A percentile compares a stretch with the other conserved stretches of the same genome.
phyloP scores from a whole-genome alignment of 2,113 vertebrate species.

The Clarias macrocephalus region DNA sequence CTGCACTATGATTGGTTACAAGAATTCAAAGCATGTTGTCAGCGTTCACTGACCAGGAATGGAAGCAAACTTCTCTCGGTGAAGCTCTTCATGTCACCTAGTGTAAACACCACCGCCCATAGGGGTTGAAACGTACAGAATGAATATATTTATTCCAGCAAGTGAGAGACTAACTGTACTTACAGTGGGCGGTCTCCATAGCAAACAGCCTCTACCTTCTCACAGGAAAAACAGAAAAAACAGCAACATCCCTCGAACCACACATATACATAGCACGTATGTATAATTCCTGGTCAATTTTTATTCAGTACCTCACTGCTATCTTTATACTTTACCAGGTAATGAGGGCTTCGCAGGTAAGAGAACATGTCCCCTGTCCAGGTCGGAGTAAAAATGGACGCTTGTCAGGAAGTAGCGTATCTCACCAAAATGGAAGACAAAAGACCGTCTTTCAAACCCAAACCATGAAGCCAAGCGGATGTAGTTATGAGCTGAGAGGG shows the following conservation, averaged over 20 bases:
- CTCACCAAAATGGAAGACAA: neutral
- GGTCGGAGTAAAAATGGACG: neutral
- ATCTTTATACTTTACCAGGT: conserved; percentile 62
- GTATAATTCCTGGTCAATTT: neutral
- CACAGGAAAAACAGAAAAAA: neutral
- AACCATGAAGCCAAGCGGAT: conserved; percentile 25
- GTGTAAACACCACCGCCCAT: too few relatives aligned
- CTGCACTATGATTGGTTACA: too few relatives aligned
- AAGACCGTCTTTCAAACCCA: conserved; percentile 1
- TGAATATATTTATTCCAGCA: too few relatives aligned
- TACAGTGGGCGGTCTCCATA: neutral
- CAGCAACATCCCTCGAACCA: too few relatives aligned
- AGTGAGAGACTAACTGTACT: neutral
- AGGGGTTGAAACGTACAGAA: too few relatives aligned
- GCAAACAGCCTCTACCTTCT: neutral
- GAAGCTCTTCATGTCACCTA: too few relatives aligned
- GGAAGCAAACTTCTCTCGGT: too few relatives aligned
- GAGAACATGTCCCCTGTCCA: conserved; percentile 63
- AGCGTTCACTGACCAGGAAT: too few relatives aligned
- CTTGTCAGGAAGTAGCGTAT: neutral
- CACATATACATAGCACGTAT: neutral
- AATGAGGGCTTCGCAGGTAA: conserved; percentile 66
- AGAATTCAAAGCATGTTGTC: too few relatives aligned
- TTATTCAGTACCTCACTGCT: neutral
- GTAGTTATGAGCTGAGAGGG: conserved; percentile 19